Conservation (phyloP, 1,140 invertebrate genomes). For the Aphidius ervi region DNA sequence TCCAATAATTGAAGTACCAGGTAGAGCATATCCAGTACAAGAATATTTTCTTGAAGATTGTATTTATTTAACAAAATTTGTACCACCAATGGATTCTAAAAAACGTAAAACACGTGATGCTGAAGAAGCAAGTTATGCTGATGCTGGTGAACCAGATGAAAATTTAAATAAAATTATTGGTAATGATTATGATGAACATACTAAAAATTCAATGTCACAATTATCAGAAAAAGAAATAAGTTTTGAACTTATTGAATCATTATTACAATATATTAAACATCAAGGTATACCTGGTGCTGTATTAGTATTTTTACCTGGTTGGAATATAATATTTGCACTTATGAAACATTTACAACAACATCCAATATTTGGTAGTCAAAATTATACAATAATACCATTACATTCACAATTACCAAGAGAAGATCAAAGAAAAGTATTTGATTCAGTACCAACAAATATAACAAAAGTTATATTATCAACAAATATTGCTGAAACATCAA, state of each 20-base stretch:
- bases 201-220: slow-evolving; percentile 67
- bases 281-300: slow-evolving; percentile 78
- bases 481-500: slow-evolving; percentile 91
- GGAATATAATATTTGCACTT: slow-evolving; percentile 90
- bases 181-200: slow-evolving; percentile 53
- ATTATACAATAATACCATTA: slow-evolving; percentile 74
- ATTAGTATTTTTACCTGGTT: slow-evolving; percentile 88
- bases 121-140: slow-evolving; percentile 57
- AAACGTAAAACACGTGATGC: slow-evolving; percentile 65
- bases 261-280: slow-evolving; percentile 72
- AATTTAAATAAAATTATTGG: slow-evolving; percentile 68
- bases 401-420: slow-evolving; percentile 88
- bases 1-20: slow-evolving; percentile 76
- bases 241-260: slow-evolving; percentile 84
- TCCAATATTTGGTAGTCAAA: slow-evolving; percentile 67
- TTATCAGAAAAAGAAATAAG: slow-evolving; percentile 86
- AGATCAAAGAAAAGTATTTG: slow-evolving; percentile 85
- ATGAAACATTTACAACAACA: slow-evolving; percentile 80
- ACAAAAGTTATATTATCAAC: slow-evolving; percentile 87
- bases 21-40: slow-evolving; percentile 74
- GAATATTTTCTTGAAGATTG: slow-evolving; percentile 91
- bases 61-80: slow-evolving; percentile 75
- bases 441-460: slow-evolving; percentile 66
- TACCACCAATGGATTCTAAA: slow-evolving; percentile 65
- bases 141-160: slow-evolving; percentile 62